phyloP scores from a whole-genome alignment of 2,888 invertebrate genomes.

The Podabrus alpinus region DNA sequence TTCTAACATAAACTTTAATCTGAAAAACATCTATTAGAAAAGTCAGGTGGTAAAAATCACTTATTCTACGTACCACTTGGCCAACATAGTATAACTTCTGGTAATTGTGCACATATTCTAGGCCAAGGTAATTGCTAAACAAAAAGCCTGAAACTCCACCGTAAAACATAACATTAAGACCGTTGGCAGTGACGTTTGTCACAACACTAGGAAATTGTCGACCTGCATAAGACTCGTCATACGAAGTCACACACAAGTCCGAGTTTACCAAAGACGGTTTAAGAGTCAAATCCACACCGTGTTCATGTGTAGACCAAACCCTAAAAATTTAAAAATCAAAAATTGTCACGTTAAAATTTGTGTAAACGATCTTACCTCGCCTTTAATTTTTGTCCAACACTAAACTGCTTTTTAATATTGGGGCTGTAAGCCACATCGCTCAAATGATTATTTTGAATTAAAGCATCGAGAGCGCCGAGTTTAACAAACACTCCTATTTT shows the following conservation, averaged over 20 bases:
- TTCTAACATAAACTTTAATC: conserved; percentile 60
- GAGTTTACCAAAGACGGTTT: conserved; percentile 67
- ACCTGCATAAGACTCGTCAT: conserved; percentile 59
- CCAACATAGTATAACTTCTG: conserved; percentile 61
- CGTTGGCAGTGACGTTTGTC: conserved; percentile 55
- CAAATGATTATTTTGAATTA: conserved; percentile 63
- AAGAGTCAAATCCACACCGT: conserved; percentile 64
- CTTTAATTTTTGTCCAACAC: conserved; percentile 61
- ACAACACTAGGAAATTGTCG: conserved; percentile 63
- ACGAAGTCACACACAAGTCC: conserved; percentile 58
- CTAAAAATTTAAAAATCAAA: conserved; percentile 39
- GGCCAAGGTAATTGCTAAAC: conserved; percentile 46
- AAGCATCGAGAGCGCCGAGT: conserved; percentile 62
- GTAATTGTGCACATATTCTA: conserved; percentile 39
- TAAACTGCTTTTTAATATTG: conserved; percentile 59
- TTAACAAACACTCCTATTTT: conserved; percentile 58
- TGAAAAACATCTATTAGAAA: conserved; percentile 44
- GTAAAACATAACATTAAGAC: conserved; percentile 65
- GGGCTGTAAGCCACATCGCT: conserved; percentile 56
- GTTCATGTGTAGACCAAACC: conserved; percentile 60
- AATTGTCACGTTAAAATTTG: not conserved
- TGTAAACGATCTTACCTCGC: conserved; percentile 55
- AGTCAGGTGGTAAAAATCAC: conserved; percentile 2
- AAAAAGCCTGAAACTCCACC: conserved; percentile 61
- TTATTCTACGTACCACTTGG: conserved; percentile 62